A percentile compares a stretch with the other conserved stretches of the same genome.
phyloP scores from a whole-genome alignment of 2,888 invertebrate genomes.

The Agrilus mali region DNA sequence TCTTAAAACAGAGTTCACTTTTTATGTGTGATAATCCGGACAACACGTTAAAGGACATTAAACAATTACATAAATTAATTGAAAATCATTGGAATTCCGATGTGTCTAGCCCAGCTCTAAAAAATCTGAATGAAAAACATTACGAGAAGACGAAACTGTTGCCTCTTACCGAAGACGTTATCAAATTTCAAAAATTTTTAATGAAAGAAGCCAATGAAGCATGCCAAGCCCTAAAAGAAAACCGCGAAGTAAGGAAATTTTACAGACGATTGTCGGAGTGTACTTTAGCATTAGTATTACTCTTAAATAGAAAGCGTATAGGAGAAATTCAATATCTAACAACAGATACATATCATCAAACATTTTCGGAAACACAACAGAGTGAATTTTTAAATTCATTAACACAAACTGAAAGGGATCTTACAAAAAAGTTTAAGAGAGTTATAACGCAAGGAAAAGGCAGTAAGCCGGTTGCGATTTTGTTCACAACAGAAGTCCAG shows the following conservation, averaged over 20 bases:
- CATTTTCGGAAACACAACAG: no score
- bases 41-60: slow-evolving; percentile 8
- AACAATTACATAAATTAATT: slow-evolving; percentile 3
- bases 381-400: no score
- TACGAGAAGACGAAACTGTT: slow-evolving; percentile 9
- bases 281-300: slow-evolving; percentile 4
- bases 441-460: no score
- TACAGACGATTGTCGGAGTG: slow-evolving; percentile 10
- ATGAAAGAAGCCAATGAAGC: slow-evolving; percentile 6
- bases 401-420: no score
- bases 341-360: no score
- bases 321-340: no score
- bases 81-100: slow-evolving; percentile 9
- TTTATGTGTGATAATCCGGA: slow-evolving; percentile 2
- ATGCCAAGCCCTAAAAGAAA: slow-evolving; percentile 1
- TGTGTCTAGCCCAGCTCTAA: slow-evolving; percentile 6
- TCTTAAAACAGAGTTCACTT: slow-evolving; percentile 1
- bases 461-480: no score
- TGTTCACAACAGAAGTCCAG: no score
- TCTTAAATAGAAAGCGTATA: slow-evolving; percentile 7
- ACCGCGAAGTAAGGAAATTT: slow-evolving; percentile 1
- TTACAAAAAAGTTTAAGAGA: no score
- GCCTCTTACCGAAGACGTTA: slow-evolving; percentile 9
- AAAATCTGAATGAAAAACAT: slow-evolving; percentile 6
- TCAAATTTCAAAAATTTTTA: slow-evolving; percentile 8